These are phyloP conservation scores for Eupithecia centaureata DNA, from an alignment of 2,888 invertebrate species.

Conservation along the genomic window DNA sequence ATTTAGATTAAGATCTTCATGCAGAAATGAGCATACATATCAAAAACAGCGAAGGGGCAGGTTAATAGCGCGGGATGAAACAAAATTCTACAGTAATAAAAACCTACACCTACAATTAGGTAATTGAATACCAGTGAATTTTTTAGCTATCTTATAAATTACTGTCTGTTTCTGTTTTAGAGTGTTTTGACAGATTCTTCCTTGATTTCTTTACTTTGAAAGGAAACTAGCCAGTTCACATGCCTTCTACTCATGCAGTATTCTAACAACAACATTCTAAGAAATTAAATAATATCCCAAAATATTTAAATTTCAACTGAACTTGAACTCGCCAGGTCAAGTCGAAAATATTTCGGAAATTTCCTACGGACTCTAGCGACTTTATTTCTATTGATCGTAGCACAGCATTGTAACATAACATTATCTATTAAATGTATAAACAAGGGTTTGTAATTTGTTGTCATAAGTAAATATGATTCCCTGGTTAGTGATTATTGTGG, in stretches of 20 bases:
- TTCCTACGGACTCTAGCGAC: no score
- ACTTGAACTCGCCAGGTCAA: no score
- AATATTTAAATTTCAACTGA: no score
- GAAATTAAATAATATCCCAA: no score
- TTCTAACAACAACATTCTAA: constrained; percentile 55
- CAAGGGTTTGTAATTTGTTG: constrained; percentile 9
- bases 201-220: background rate
- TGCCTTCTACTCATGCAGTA: constrained; percentile 51
- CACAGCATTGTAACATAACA: constrained; percentile 69
- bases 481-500: constrained; percentile 18
- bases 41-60: constrained; percentile 2
- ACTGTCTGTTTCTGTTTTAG: background rate
- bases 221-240: constrained; percentile 25
- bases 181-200: background rate
- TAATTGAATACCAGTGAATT: background rate
- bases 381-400: constrained; percentile 55
- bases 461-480: background rate
- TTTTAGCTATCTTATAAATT: background rate
- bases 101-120: background rate
- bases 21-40: constrained; percentile 22
- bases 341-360: no score
- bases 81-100: constrained; percentile 2
- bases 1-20: constrained; percentile 20
- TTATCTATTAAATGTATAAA: constrained; percentile 22
- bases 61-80: constrained; percentile 16